Evolutionary conservation across 2,113 vertebrate genomes (phyloP), one percentile per base, ranked within the genome.

Genomic region (Pomatorhinus ruficollis): DNA sequence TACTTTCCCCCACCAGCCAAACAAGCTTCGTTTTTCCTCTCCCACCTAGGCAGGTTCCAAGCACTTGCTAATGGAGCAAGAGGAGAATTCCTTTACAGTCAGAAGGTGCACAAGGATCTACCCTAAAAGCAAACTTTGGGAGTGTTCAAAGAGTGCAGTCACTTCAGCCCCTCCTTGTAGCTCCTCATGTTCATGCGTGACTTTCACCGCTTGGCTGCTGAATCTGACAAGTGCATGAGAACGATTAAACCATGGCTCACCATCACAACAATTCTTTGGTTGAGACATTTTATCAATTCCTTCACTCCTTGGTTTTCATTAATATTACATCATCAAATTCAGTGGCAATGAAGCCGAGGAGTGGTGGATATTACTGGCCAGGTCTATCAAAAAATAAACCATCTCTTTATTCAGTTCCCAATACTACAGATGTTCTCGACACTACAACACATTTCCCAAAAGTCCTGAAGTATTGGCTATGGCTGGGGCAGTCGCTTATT

Each of bases 171-270:
- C 5, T 8, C 30, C 64, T 60, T 30, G 75, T 28, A 42, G 53
- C 40, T 69, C 31, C 1, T 4, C 9, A 9, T 35, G 42, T 9
- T 65, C 60, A 20, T 2, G 4, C 15, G 24, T 6, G 33, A 45
- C 33, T 81, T 52, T 15, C 45, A 57, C 23, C 0, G 0, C 19
- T 40, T 11, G 23, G 72, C 69, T 66, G n/a, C 59, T 53, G 31
- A 45, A 47, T 10, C 24, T 15, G 8, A 33, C 27, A 74, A 44
- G n/a, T 2, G 52, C 52, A 76, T 54, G 42, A n/a, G 39, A 27
- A 57, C 0, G 0, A 52, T 2, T 0, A 72, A 57, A 72, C 33
- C 49, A 12, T 0, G 9, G 59, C 57, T 72, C 53, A 17, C n/a
- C 15, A 45, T 6, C 16, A 5, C 81, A n/a, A 6, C 15, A 53